A percentile compares a stretch with the other conserved stretches of the same genome.
Conservation (phyloP, 2,113 vertebrate genomes). For the Pelusios castaneus region DNA sequence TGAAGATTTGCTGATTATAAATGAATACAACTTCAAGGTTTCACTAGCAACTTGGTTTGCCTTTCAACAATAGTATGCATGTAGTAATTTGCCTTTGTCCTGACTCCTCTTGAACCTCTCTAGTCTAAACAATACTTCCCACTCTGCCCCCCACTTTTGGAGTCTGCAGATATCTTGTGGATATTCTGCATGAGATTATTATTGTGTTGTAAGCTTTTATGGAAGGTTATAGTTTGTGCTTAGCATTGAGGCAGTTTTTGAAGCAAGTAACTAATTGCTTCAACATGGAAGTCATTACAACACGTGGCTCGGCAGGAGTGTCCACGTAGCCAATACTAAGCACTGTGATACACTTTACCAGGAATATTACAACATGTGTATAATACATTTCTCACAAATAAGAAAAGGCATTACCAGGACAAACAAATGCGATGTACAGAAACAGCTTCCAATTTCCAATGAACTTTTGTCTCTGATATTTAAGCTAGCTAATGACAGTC, state of each 20-base stretch:
- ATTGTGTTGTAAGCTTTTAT: neutral
- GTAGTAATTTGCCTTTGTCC: neutral
- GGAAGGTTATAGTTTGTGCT: neutral
- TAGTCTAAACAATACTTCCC: neutral
- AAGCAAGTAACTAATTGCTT: neutral
- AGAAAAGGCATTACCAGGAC: neutral
- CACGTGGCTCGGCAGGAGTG: neutral
- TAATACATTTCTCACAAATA: neutral
- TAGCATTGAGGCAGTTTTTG: neutral
- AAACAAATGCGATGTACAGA: neutral
- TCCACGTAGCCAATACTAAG: neutral
- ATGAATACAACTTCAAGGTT: neutral
- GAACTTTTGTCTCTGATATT: neutral
- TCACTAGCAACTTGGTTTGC: neutral
- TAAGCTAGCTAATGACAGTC: neutral
- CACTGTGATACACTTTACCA: neutral
- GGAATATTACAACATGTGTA: neutral
- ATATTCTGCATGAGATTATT: neutral
- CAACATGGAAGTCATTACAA: neutral
- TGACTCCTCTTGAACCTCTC: neutral
- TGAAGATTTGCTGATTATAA: neutral
- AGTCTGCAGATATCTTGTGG: neutral
- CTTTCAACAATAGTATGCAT: neutral
- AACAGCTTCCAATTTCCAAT: neutral
- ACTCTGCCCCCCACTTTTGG: neutral